These are phyloP conservation scores for Elephas maximus DNA, from an alignment of 2,113 vertebrate species.

Conservation along the genomic window DNA sequence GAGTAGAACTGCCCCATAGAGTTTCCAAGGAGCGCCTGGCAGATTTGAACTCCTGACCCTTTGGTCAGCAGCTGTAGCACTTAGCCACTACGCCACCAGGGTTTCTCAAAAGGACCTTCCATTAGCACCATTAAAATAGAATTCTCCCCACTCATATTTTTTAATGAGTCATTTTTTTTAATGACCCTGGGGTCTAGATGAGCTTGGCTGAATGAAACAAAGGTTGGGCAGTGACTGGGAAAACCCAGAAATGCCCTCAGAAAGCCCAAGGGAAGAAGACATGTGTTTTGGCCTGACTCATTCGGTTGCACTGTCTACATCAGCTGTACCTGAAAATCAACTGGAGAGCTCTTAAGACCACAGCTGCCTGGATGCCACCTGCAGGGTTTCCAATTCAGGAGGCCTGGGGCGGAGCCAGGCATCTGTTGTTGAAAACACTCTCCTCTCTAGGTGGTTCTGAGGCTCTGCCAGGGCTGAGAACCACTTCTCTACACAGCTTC, in stretches of 20 bases:
- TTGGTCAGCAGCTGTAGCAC: no score
- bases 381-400: background rate
- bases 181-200: background rate
- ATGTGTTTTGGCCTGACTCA: background rate
- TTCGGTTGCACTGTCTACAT: background rate
- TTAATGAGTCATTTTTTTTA: background rate
- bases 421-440: background rate
- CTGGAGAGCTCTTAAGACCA: background rate
- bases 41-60: no score
- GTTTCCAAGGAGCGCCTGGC: no score
- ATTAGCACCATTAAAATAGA: background rate
- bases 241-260: conserved; percentile 41
- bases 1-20: no score
- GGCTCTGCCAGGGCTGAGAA: background rate
- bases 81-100: no score
- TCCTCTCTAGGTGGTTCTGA: conserved; percentile 15
- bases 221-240: conserved; percentile 51
- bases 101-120: background rate
- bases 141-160: background rate
- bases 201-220: background rate
- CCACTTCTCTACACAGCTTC: conserved; percentile 11
- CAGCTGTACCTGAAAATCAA: background rate
- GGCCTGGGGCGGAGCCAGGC: background rate
- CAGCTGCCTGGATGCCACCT: conserved; percentile 48
- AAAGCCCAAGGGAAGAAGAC: conserved; percentile 27